Percentiles rank a stretch among this genome's conserved stretches.
These are phyloP conservation scores for Thereva unica DNA, from an alignment of 2,888 invertebrate genomes.

Conservation along the genomic window DNA sequence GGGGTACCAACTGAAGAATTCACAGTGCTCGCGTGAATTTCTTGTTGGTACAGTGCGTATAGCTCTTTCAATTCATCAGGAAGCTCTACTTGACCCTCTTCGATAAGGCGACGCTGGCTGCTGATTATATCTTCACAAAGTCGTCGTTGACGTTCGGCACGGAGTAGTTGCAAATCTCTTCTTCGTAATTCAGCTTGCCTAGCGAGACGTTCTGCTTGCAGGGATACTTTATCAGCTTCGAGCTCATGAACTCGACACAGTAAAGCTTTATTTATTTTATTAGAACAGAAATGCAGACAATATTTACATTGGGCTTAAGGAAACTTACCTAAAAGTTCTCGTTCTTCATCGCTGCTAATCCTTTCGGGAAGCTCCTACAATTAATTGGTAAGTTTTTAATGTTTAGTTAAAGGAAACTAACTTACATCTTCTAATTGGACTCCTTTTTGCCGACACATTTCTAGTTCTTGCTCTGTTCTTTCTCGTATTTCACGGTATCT, in stretches of 20 bases:
- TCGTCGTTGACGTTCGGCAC: constrained; percentile 81
- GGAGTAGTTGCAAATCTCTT: constrained; percentile 79
- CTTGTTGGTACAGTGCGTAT: constrained; percentile 82
- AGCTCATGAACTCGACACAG: constrained; percentile 91
- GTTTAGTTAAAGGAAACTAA: constrained; percentile 25
- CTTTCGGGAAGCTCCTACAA: constrained; percentile 76
- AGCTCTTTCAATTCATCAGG: constrained; percentile 78
- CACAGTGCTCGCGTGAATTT: constrained; percentile 78
- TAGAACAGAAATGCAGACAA: neutral
- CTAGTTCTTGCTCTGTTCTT: constrained; percentile 79
- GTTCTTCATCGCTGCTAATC: constrained; percentile 85
- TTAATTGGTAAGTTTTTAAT: neutral
- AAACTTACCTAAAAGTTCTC: constrained; percentile 66
- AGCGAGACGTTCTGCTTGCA: constrained; percentile 84
- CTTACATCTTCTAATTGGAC: constrained; percentile 82
- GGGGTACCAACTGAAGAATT: constrained; percentile 62
- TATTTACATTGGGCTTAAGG: neutral
- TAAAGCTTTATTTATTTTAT: constrained; percentile 62
- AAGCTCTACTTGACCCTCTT: constrained; percentile 73
- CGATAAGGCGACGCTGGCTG: constrained; percentile 80
- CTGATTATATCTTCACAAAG: constrained; percentile 92
- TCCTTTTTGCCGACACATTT: constrained; percentile 76
- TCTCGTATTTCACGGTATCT: constrained; percentile 75
- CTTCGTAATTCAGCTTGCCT: constrained; percentile 84
- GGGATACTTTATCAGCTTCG: constrained; percentile 91